Percentiles rank a stretch among this genome's conserved stretches.
phyloP scores from a whole-genome alignment of 2,888 invertebrate genomes.

The Clistopyga incitator region DNA sequence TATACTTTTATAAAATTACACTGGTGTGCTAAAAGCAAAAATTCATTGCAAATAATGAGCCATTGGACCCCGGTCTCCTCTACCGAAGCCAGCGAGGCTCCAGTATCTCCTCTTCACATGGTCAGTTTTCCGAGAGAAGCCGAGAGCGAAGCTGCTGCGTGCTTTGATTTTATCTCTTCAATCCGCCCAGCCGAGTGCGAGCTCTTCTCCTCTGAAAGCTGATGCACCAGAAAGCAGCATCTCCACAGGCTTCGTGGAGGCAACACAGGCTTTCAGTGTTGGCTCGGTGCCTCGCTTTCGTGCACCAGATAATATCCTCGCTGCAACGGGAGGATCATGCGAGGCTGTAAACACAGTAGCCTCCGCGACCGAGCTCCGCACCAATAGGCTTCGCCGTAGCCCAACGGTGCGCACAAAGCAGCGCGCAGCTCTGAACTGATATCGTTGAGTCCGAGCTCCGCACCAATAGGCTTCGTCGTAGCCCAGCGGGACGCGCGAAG shows the following conservation, averaged over 20 bases:
- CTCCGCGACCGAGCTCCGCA: conserved; percentile 3
- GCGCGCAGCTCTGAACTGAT: conserved; percentile 45
- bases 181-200: conserved; percentile 47
- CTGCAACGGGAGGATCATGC: conserved; percentile 38
- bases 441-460: conserved; percentile 29
- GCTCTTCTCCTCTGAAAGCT: conserved; percentile 50
- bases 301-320: conserved; percentile 49
- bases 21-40: too few relatives aligned
- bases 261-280: conserved; percentile 9
- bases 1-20: too few relatives aligned
- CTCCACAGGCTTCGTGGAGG: conserved; percentile 28
- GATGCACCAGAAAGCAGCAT: conserved; percentile 43
- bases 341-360: conserved; percentile 37
- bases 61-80: too few relatives aligned
- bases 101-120: background rate
- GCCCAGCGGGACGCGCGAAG: background rate
- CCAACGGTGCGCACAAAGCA: conserved; percentile 4
- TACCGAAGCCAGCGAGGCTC: conserved; percentile 15
- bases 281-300: conserved; percentile 28
- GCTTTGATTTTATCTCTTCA: conserved; percentile 68
- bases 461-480: conserved; percentile 31
- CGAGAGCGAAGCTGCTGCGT: conserved; percentile 67
- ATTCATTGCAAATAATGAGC: too few relatives aligned
- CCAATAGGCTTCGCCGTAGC: conserved; percentile 30
- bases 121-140: conserved; percentile 42